phyloP scores from a whole-genome alignment of 2,888 invertebrate species.

The Cheilosia pagana region DNA sequence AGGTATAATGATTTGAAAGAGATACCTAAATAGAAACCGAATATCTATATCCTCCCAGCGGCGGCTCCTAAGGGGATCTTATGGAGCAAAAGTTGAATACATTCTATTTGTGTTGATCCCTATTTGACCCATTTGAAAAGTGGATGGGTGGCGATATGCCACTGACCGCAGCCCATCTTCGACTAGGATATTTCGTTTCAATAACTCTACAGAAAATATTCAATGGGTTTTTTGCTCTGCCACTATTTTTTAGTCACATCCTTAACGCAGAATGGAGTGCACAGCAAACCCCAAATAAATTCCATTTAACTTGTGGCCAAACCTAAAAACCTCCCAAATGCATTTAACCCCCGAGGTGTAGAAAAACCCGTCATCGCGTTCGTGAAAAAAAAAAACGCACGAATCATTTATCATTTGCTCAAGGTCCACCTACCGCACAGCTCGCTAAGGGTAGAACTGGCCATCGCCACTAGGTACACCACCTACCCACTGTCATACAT shows the following conservation, averaged over 20 bases:
- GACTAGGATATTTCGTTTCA: not conserved
- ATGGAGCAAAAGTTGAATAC: not conserved
- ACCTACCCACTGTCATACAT: constrained; percentile 54
- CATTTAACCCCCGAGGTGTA: constrained; percentile 25
- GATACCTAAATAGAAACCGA: not conserved
- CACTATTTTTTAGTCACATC: too few relatives aligned
- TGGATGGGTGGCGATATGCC: not conserved
- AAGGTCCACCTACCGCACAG: constrained; percentile 26
- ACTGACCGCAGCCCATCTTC: not conserved
- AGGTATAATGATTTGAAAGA: not conserved
- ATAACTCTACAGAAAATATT: not conserved
- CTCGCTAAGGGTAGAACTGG: constrained; percentile 31
- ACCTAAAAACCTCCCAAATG: constrained; percentile 11
- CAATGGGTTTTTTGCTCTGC: not conserved
- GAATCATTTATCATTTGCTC: constrained; percentile 64
- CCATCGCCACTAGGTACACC: constrained; percentile 19
- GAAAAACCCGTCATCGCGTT: constrained; percentile 32
- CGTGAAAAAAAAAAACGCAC: not conserved
- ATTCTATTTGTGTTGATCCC: not conserved
- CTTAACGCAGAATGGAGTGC: too few relatives aligned
- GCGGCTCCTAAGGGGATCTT: not conserved
- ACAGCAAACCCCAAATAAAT: too few relatives aligned
- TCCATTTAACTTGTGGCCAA: not conserved
- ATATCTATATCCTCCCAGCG: not conserved
- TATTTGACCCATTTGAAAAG: constrained; percentile 17